Percentiles rank a stretch among this genome's conserved stretches.
These are phyloP conservation scores for Hylaeus anthracinus DNA, from an alignment of 1,140 invertebrate genomes.

Conservation along the genomic window DNA sequence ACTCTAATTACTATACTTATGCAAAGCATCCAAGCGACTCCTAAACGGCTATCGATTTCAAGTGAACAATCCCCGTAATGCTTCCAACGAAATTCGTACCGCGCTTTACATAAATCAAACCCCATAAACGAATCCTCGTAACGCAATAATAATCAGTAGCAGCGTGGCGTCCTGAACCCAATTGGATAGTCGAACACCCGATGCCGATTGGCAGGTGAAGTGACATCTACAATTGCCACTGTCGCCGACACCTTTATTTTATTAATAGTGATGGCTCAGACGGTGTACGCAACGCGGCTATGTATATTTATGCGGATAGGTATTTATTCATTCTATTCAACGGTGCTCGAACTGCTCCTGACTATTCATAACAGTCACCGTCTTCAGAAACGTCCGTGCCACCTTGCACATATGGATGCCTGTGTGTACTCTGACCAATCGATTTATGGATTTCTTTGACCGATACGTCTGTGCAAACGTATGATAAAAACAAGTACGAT, in stretches of 20 bases:
- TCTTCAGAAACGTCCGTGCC: constrained; percentile 36
- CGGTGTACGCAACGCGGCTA: constrained; percentile 59
- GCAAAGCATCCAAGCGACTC: neutral
- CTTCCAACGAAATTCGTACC: neutral
- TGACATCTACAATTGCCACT: constrained; percentile 28
- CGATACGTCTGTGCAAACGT: neutral
- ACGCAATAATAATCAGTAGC: constrained; percentile 4
- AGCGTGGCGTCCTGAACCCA: neutral
- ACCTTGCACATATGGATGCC: constrained; percentile 43
- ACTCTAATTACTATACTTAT: too few relatives aligned
- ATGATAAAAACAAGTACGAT: neutral
- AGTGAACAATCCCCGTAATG: neutral
- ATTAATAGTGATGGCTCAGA: constrained; percentile 75
- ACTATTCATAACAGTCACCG: constrained; percentile 65
- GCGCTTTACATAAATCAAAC: constrained; percentile 1
- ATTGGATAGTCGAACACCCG: neutral
- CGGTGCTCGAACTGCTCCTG: constrained; percentile 56
- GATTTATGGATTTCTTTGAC: constrained; percentile 29
- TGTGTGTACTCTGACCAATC: constrained; percentile 2
- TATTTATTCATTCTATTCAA: constrained; percentile 72
- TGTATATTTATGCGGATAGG: constrained; percentile 69
- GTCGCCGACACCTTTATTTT: constrained; percentile 70
- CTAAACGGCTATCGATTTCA: neutral
- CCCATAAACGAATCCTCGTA: neutral
- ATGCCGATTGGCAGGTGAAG: constrained; percentile 29